Base-by-base conservation (phyloP, 2,888 invertebrate species). In the Troglohyphantes excavatus region DNA sequence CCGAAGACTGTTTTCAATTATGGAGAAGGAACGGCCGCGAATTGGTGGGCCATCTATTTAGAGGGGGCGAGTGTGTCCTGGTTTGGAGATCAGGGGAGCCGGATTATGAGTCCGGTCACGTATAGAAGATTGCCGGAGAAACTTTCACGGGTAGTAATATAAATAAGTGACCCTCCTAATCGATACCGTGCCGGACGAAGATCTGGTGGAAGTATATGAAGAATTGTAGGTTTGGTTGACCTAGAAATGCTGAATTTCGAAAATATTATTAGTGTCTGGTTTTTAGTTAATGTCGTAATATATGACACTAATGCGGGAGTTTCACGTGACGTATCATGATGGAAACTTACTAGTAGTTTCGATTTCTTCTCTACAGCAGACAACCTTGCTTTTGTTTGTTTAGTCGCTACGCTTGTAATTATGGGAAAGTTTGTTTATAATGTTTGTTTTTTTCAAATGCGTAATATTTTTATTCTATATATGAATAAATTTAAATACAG, bases 101-200 rank as follows among this genome's bases (percentile, higher is more conserved):
- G 33, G 82, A 89, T 89, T 89, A 76, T 23, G 67, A 90, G 78
- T 83, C 89, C 72, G 78, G 84, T 76, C 89, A 90, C 89, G 89
- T 90, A 59, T 59, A 9, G 65, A 39, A 76, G 78, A 84, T 84
- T 72, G 89, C 84, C 70, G 83, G 70, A 67, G 78, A 83, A 84
- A 90, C 76, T 90, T 90, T 90, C 89, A 90, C 76, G 89, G 73
- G 67, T 75, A 82, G 88, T 88, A 88, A 84, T 84, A 84, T 90
- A 84, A 90, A 84, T 90, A 90, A 90, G 89, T 84, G 72, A 84
- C 70, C 72, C 73, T 33, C 53, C 82, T 90, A 84, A 90, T 90
- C 89, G 83, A 90, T 90, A 83, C 33, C 33, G 21, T 21, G 63
- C 17, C 13, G 17, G 81, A 7, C 27, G 19, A 73, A 23, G 83